Base-by-base conservation (phyloP, 2,113 vertebrate genomes). In the Nothobranchius kuhntae region DNA sequence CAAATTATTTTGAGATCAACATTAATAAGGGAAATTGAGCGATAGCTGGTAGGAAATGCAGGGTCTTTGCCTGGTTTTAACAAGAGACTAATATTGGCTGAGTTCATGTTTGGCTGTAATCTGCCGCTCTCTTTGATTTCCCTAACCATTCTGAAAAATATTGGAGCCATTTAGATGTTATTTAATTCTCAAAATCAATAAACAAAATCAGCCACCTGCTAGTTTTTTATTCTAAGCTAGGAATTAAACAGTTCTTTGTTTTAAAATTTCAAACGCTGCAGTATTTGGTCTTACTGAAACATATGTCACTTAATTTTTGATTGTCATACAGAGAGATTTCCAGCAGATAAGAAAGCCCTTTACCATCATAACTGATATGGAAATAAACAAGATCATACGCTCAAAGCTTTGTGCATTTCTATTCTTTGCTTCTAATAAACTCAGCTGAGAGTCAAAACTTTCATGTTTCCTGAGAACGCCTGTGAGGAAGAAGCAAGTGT, bases 381-480 rank as follows among this genome's bases (percentile, higher is more conserved):
- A 54, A 48, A 60, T 11, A 46, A 40, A 52, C 10, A 30, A 52
- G 40, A 47, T 21, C 46, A 7, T 47, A 59, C 35, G 54, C 30
- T 36, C 35, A 21, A 56, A 59, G 36, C 21, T 3, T 2, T 3
- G 11, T 1, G 11, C 2, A 6, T 0, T 1, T 51, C 44, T 67
- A 52, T 52, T 55, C 21, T 65, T 10, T 45, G 57, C 17, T 71
- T 72, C 46, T 64, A 62, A 58, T 12, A 42, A 65, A 54, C 40
- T 6, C n/a, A 15, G 44, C 15, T 21, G 13, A 13, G 0, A 59
- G 52, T 13, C 1, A 13, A 53, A 6, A 8, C 11, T 44, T 71
- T 68, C 17, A 45, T 59, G 62, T 69, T 83, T 83, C 73, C 61
- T 79, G 77, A 75, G 61, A 74, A 50, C 11, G 45, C 51, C n/a